Evolutionary conservation across 2,113 vertebrate genomes (phyloP), one percentile per base, ranked within the genome.

Genomic region (Lepisosteus osseus): DNA sequence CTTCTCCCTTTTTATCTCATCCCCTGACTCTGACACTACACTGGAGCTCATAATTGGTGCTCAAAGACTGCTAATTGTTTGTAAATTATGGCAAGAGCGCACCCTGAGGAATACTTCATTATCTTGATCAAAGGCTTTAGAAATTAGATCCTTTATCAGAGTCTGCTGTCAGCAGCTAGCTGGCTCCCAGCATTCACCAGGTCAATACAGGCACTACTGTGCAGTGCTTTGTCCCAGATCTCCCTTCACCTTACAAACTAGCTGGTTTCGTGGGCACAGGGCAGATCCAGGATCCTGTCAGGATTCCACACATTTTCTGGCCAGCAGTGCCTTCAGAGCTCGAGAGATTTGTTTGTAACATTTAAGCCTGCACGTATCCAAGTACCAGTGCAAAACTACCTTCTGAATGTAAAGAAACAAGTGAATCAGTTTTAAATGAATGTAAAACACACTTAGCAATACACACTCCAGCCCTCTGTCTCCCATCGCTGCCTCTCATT

Each of bases 61-160:
- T 78, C 76, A 78, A 68, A 74, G 76, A 74, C 70, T 78, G 67
- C 70, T 79, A 80, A 82, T 79, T 78, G 78, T 73, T 78, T 74
- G 65, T 64, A 65, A 72, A 47, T 29, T 54, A 72, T 15, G 65
- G 55, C n/a, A 67, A 61, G 63, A 69, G 42, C 61, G 69, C 40
- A 66, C 65, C 68, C 64, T 51, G 29, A 41, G 65, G 64, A 75
- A 66, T 54, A 67, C 65, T 57, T 68, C 74, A 75, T 75, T 68
- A 71, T 71, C 65, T 56, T 47, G 56, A 72, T 67, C 59, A 71
- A 71, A 75, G 65, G 15, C 17, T 11, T 64, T 1, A 29, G 69
- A 72, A 68, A 71, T 42, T 12, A 63, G 57, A 68, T 63, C 65
- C 44, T 61, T 54, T 45, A 54, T 68, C 15, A 45, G 44, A 68